Percentiles rank a stretch among this genome's conserved stretches.
These are phyloP conservation scores for Holotrichia oblita DNA, from an alignment of 1,140 invertebrate species.

Conservation along the genomic window DNA sequence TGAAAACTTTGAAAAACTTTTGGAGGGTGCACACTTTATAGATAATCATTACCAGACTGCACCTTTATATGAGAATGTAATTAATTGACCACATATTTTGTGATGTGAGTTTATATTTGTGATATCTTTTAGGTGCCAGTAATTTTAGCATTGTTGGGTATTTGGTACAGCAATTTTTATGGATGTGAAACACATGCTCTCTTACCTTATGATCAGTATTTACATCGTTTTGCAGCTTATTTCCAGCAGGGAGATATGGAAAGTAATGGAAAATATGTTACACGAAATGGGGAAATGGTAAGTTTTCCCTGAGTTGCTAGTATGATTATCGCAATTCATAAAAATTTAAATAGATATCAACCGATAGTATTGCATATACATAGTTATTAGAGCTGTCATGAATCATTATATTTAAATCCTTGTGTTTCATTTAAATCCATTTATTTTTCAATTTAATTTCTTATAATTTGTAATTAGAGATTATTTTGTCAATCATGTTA, in stretches of 20 bases:
- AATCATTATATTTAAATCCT: too few species aligned
- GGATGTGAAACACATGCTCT: constrained; percentile 95
- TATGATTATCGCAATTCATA: too few species aligned
- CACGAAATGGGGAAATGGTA: constrained; percentile 79
- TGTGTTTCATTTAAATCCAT: too few species aligned
- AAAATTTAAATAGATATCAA: too few species aligned
- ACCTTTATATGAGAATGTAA: constrained; percentile 94
- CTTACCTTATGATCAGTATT: constrained; percentile 98
- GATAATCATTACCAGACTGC: constrained; percentile 93
- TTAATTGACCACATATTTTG: constrained; percentile 51
- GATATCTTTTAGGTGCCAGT: constrained; percentile 82
- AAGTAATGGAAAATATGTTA: constrained; percentile 98
- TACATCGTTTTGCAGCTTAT: constrained; percentile 98
- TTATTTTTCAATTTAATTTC: too few species aligned
- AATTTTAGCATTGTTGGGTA: constrained; percentile 90
- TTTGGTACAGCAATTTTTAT: constrained; percentile 98
- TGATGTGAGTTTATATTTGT: constrained; percentile 13
- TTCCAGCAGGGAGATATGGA: constrained; percentile 99
- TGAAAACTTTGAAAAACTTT: constrained; percentile 93
- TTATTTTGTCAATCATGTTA: too few species aligned
- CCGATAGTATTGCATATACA: too few species aligned
- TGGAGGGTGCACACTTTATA: constrained; percentile 92
- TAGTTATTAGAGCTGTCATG: too few species aligned
- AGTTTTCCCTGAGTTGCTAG: too few species aligned
- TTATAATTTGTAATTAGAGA: too few species aligned